Evolutionary conservation across 2,797 vertebrate genomes (phyloP), one percentile per base, ranked within the genome.

Genomic region (Gephyroberyx darwinii): DNA sequence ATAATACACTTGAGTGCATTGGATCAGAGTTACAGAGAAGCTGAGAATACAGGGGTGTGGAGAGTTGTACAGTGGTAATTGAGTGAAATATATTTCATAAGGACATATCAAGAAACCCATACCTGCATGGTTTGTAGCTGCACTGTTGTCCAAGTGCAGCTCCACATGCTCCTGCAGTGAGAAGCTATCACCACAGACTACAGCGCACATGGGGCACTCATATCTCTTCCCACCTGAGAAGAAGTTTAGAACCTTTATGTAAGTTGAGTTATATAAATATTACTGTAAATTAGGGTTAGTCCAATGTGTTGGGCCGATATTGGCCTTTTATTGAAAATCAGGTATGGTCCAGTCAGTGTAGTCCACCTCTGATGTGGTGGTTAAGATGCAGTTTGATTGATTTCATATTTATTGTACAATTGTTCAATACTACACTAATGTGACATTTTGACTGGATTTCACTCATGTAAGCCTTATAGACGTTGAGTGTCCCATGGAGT

Each of bases 131-230:
- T 45, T 60, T 16, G 31, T 52, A 13, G 72, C 51, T 17, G 86
- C 48, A 26, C 45, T 68, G 0, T 69, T 48, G 26, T 93, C 88
- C 54, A 93, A 78, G 68, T 94, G 93, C n/a, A 92, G 75, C 33
- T 93, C 92, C 57, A 94, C 92, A 26, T 94, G 93, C 43, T 92
- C 84, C 82, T 93, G 92, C 52, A 94, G 80, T 10, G 87, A 83
- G 59, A 65, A 48, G 69, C 84, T 81, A 75, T 90, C 80, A 4
- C 20, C 56, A 85, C 78, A 93, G 59, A 83, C 63, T 0, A 85
- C 37, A 4, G 78, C 78, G 74, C 93, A 94, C 64, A 94, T 8
- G 0, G 93, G 93, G 61, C 93, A 94, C 76, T 83, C 72, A 39
- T 74, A 82, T 30, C 30, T 53, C 61, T 75, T 63, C 52, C 43